A percentile compares a stretch with the other conserved stretches of the same genome.
Conservation (phyloP, 1,140 invertebrate genomes). For the Drosophila persimilis region DNA sequence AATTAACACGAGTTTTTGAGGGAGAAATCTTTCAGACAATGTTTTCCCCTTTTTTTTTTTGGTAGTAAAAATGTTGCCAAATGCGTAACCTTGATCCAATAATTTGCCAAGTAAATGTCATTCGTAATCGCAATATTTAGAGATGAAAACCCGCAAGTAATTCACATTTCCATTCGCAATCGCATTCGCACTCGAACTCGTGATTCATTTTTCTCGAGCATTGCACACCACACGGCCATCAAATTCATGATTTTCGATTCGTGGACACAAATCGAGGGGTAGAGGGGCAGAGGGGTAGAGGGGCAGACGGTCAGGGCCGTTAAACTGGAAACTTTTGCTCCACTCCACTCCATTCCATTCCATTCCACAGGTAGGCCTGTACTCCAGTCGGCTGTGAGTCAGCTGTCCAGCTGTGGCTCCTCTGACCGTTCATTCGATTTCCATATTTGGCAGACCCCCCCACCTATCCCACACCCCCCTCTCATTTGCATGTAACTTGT, state of each 20-base stretch:
- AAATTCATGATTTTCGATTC: conserved; percentile 50
- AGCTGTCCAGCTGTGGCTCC: conserved; percentile 34
- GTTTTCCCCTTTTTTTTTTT: no score
- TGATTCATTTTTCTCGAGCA: conserved; percentile 21
- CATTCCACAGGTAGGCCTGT: conserved; percentile 32
- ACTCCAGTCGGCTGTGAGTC: conserved; percentile 30
- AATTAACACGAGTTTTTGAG: conserved; percentile 30
- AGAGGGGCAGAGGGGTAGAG: conserved; percentile 27
- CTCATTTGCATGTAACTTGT: conserved; percentile 59
- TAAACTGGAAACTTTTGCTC: conserved; percentile 33
- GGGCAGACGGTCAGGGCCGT: conserved; percentile 64
- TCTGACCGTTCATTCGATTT: conserved; percentile 21
- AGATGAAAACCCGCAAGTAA: conserved; percentile 22
- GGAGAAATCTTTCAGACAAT: conserved; percentile 5
- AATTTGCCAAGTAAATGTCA: conserved; percentile 8
- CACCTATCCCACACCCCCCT: no score
- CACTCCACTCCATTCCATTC: conserved; percentile 1
- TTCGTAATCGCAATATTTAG: conserved; percentile 32
- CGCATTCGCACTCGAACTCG: not conserved
- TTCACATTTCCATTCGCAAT: conserved; percentile 20
- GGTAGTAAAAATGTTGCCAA: not conserved
- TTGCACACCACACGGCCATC: conserved; percentile 22
- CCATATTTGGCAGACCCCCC: conserved; percentile 24
- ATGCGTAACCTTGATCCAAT: conserved; percentile 35
- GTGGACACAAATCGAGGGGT: not conserved